These are phyloP conservation scores for Athalia cordata DNA, from an alignment of 2,888 invertebrate genomes.

Conservation along the genomic window DNA sequence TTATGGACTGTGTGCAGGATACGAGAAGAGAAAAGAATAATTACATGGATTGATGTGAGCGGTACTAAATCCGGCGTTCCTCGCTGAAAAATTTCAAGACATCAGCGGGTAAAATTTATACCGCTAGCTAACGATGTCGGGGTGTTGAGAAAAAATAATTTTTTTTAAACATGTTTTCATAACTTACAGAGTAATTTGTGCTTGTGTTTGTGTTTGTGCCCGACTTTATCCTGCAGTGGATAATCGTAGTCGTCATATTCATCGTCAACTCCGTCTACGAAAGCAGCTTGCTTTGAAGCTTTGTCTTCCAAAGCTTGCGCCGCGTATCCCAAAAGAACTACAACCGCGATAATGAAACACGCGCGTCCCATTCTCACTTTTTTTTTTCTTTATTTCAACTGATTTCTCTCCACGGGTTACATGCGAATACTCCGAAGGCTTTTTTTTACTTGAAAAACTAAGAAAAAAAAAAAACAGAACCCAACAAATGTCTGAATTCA, in stretches of 20 bases:
- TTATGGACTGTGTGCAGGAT: slow-evolving; percentile 54
- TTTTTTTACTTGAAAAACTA: not conserved
- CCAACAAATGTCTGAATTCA: not conserved
- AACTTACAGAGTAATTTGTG: slow-evolving; percentile 54
- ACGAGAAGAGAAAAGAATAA: slow-evolving; percentile 62
- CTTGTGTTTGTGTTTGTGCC: slow-evolving; percentile 49
- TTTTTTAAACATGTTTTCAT: not conserved
- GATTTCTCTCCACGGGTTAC: not conserved
- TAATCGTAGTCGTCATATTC: slow-evolving; percentile 41
- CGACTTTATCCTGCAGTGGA: slow-evolving; percentile 28
- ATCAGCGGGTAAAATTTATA: not conserved
- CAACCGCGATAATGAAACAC: slow-evolving; percentile 6
- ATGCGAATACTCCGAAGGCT: not conserved
- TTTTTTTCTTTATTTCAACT: not conserved
- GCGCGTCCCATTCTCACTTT: slow-evolving; percentile 11
- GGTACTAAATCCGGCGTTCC: slow-evolving; percentile 61
- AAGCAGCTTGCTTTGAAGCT: slow-evolving; percentile 19
- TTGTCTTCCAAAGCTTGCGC: slow-evolving; percentile 9
- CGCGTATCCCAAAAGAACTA: not conserved
- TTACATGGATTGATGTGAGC: slow-evolving; percentile 62
- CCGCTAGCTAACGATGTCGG: not conserved
- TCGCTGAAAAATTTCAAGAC: slow-evolving; percentile 55
- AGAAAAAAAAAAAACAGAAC: not conserved
- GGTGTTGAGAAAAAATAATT: not conserved
- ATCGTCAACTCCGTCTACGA: slow-evolving; percentile 31